phyloP scores from a whole-genome alignment of 2,888 invertebrate species.

The Papilio elwesi region DNA sequence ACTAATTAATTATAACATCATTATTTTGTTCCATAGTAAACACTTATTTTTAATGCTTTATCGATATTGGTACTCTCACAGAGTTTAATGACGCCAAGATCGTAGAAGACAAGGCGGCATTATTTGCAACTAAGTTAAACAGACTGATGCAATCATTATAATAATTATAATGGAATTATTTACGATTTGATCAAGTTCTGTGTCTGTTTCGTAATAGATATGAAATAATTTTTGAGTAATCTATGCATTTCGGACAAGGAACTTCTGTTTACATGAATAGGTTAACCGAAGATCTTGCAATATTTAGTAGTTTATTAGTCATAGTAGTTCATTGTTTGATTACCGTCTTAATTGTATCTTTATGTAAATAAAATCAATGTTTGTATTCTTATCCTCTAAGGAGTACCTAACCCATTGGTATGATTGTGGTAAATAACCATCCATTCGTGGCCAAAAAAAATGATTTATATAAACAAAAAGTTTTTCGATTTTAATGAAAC shows the following conservation, averaged over 20 bases:
- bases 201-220: not conserved
- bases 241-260: not conserved
- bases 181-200: not conserved
- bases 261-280: slow-evolving; percentile 3
- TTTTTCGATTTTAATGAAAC: too few species aligned
- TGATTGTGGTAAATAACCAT: too few species aligned
- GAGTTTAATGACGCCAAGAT: slow-evolving; percentile 13
- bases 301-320: not conserved
- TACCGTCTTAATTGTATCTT: too few species aligned
- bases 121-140: slow-evolving; percentile 28
- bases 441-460: too few species aligned
- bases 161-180: not conserved
- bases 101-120: slow-evolving; percentile 11
- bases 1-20: slow-evolving; percentile 72
- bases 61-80: slow-evolving; percentile 20
- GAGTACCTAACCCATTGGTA: too few species aligned
- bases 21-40: slow-evolving; percentile 60
- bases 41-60: slow-evolving; percentile 45
- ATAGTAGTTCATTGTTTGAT: too few species aligned
- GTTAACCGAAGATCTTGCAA: not conserved
- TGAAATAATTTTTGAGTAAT: not conserved
- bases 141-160: slow-evolving; percentile 17
- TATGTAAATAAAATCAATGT: too few species aligned
- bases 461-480: too few species aligned
- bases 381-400: too few species aligned